phyloP scores from a whole-genome alignment of 2,113 vertebrate genomes.

The Toxotes jaculatrix region DNA sequence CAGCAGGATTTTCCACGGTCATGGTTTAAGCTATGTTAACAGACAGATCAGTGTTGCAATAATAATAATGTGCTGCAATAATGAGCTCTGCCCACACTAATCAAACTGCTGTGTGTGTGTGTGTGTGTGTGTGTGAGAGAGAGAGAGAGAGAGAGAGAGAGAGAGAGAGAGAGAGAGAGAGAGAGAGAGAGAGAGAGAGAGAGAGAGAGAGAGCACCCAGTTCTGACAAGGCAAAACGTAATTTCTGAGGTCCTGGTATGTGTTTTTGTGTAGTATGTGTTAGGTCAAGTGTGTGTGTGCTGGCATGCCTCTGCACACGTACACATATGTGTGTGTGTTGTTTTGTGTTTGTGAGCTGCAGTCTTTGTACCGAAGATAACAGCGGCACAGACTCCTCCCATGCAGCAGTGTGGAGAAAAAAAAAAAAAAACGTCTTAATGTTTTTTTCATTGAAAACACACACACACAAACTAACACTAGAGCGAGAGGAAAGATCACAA shows the following conservation, averaged over 20 bases:
- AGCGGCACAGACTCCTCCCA: constrained; percentile 10
- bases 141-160: no score
- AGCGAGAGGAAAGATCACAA: background rate
- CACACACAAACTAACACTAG: background rate
- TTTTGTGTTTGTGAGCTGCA: constrained; percentile 7
- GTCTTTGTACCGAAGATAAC: constrained; percentile 37
- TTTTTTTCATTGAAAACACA: background rate
- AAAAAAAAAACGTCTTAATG: background rate
- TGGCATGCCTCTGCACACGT: background rate
- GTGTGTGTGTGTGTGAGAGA: background rate
- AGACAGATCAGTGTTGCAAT: background rate
- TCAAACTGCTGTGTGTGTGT: background rate
- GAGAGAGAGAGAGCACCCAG: no score
- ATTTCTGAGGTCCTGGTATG: no score
- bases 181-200: no score
- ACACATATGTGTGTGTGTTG: constrained; percentile 6
- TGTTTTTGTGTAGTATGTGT: no score
- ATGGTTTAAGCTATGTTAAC: background rate
- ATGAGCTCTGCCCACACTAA: background rate
- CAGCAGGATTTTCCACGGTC: background rate
- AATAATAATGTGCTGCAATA: no score
- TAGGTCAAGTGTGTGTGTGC: constrained; percentile 6
- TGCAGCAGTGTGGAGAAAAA: background rate
- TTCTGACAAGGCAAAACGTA: no score
- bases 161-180: no score